Evolutionary conservation across 2,888 invertebrate species (phyloP), one percentile per base, ranked within the genome.

Genomic region (Eupithecia exiguata): DNA sequence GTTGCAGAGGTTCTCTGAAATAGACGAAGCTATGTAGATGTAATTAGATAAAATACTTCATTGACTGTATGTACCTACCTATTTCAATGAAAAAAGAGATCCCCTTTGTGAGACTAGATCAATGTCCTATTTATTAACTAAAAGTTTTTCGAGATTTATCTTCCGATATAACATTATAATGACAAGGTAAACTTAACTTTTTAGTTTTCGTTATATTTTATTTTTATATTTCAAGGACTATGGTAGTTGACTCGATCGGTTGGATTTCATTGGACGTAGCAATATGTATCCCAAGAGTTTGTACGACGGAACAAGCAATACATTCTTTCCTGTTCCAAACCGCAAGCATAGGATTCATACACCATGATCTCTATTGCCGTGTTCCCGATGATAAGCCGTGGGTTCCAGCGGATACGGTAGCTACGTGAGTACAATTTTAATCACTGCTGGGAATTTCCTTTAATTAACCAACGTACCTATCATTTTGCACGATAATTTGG

Each of bases 201-300:
- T n/a, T n/a, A n/a, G n/a, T n/a, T n/a, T n/a, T n/a, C n/a, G 30
- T 30, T 30, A 30, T 30, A n/a, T 30, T 30, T 30, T 30, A 3
- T 30, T 1, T 30, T 30, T 30, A 30, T 30, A 4, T 30, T 46
- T 40, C 0, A 40, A 46, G 43, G 43, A 46, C 43, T 46, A 16
- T 14, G 6, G 14, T 46, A 46, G 18, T 18, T 46, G 43, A 46
- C 14, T 46, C 43, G 43, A 46, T 46, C 43, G 43, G 43, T 46
- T 2, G 14, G 71, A 46, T 43, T 69, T 69, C n/a, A 14, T 76
- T 80, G 10, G 69, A 68, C 62, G 36, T 86, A 14, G 84, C 83
- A n/a, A 76, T 85, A 5, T 87, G 87, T 67, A 77, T 87, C 21
- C 87, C 87, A 0, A 84, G 82, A 58, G 70, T 84, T 14, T 88